These are phyloP conservation scores for Triplophysa yarkandensis DNA, from an alignment of 2,797 vertebrate species.

Conservation along the genomic window DNA sequence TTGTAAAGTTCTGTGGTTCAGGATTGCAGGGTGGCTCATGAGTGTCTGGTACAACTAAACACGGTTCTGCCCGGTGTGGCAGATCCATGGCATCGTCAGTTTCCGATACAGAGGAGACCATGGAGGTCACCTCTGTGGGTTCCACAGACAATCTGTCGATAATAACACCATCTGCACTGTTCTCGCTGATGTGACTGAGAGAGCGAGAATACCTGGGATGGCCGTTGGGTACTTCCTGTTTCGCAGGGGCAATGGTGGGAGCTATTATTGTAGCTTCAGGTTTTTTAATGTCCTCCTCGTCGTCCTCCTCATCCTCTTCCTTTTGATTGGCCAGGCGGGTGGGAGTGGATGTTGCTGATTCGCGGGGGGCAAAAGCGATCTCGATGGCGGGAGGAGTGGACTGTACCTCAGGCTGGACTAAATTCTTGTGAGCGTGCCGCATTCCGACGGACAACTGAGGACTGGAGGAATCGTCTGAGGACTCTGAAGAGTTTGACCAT, in stretches of 20 bases:
- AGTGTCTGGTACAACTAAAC: conserved; percentile 18
- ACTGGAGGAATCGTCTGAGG: conserved; percentile 92
- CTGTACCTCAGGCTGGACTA: conserved; percentile 82
- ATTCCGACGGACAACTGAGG: conserved; percentile 81
- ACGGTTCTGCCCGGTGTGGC: conserved; percentile 53
- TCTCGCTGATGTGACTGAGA: conserved; percentile 94
- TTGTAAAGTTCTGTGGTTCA: conserved; percentile 29
- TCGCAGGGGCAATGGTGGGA: conserved; percentile 11
- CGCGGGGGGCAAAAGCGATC: conserved; percentile 83
- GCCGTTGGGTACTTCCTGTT: conserved; percentile 68
- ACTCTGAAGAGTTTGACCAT: conserved; percentile 94
- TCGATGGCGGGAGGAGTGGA: conserved; percentile 75
- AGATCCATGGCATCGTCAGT: conserved; percentile 65
- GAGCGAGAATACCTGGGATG: conserved; percentile 82
- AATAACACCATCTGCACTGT: conserved; percentile 79
- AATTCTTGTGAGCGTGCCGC: conserved; percentile 79
- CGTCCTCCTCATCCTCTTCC: conserved; percentile 65
- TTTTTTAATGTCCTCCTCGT: conserved; percentile 62
- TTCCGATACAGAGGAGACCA: conserved; percentile 60
- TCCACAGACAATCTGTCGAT: conserved; percentile 61
- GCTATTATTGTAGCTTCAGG: conserved; percentile 35
- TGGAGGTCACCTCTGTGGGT: conserved; percentile 58
- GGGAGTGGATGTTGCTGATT: conserved; percentile 66
- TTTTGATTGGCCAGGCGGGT: conserved; percentile 71
- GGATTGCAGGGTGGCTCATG: conserved; percentile 11